These are phyloP conservation scores for Rhinolophus ferrumequinum DNA, from an alignment of 2,113 vertebrate species.

Conservation along the genomic window DNA sequence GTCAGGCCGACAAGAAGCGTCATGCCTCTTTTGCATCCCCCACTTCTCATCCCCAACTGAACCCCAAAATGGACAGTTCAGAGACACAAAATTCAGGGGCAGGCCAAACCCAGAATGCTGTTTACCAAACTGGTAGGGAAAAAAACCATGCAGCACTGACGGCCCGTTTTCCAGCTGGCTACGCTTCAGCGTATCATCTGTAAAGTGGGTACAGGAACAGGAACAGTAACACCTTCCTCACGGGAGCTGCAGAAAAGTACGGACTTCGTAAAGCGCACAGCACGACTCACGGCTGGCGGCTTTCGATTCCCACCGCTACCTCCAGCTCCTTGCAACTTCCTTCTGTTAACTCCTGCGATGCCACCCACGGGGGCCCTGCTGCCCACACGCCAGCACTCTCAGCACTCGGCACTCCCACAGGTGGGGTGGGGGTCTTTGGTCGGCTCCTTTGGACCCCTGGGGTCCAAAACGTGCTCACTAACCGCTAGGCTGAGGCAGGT, in stretches of 20 bases:
- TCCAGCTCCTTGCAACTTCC: not conserved
- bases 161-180: not conserved
- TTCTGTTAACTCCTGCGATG: not conserved
- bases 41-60: not conserved
- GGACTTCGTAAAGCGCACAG: not conserved
- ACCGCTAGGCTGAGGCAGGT: not conserved
- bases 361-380: too few relatives aligned
- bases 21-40: not conserved
- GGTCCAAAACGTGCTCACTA: not conserved
- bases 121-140: not conserved
- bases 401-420: accelerated
- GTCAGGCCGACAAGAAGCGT: not conserved
- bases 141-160: not conserved
- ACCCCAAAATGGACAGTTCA: not conserved
- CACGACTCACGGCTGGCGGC: accelerated
- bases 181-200: not conserved
- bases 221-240: not conserved
- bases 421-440: not conserved
- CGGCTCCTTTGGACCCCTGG: not conserved
- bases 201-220: not conserved
- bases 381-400: accelerated
- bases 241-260: not conserved
- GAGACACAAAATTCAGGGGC: not conserved
- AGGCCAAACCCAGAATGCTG: not conserved
- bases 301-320: accelerated